Conservation (phyloP, 2,113 vertebrate genomes). For the Anolis sagrei region DNA sequence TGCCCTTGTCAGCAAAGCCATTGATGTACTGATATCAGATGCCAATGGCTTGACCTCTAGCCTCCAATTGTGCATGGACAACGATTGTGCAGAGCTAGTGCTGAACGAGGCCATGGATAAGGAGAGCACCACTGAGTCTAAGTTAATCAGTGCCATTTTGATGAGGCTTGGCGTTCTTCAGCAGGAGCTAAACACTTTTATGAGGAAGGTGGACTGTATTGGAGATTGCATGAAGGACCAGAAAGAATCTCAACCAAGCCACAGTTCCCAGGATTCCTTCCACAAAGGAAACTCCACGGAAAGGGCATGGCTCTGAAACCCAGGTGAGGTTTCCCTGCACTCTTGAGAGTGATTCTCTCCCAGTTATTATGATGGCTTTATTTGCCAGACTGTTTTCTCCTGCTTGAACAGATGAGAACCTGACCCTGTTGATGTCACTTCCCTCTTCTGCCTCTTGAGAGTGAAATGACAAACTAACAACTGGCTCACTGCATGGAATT, state of each 20-base stretch:
- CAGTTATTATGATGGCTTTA: conserved; percentile 69
- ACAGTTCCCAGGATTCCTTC: conserved; percentile 68
- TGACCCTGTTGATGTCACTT: conserved; percentile 42
- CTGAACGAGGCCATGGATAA: conserved; percentile 79
- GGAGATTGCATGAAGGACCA: conserved; percentile 76
- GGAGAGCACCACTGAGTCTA: conserved; percentile 78
- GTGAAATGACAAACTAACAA: conserved; percentile 61
- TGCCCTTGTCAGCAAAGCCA: conserved; percentile 88
- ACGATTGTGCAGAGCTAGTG: conserved; percentile 79
- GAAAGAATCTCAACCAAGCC: conserved; percentile 68
- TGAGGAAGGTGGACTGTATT: conserved; percentile 84
- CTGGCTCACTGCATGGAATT: conserved; percentile 76
- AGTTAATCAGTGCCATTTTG: conserved; percentile 88
- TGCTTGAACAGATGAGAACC: conserved; percentile 63
- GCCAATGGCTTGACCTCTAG: conserved; percentile 85
- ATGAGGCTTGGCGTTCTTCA: conserved; percentile 88
- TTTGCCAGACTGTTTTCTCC: conserved; percentile 70
- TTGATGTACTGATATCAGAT: conserved; percentile 89
- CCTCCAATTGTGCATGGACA: conserved; percentile 84
- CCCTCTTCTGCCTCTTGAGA: conserved; percentile 57
- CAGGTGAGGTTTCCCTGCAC: conserved; percentile 81
- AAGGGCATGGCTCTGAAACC: conserved; percentile 75
- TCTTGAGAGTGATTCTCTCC: conserved; percentile 12
- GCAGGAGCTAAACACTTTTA: conserved; percentile 87
- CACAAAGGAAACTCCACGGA: conserved; percentile 77